Base-by-base conservation (phyloP, 2,888 invertebrate genomes). In the Eristalinus aeneus region DNA sequence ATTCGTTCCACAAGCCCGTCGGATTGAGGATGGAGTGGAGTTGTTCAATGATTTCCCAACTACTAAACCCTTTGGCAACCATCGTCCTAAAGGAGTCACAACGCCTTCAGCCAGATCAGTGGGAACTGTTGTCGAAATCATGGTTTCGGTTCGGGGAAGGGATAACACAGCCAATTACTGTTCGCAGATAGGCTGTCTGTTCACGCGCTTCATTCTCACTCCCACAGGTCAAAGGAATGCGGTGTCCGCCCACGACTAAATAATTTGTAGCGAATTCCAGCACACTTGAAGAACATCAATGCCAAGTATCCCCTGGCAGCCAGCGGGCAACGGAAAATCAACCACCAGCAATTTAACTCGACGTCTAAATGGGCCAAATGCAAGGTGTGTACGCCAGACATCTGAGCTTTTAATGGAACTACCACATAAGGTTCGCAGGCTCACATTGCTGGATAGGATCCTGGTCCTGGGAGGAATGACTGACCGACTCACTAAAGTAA, bases 281-380 rank as follows among this genome's bases (percentile, higher is more conserved):
- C 0, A 36, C 23, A 12, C 69, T 63, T 73, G 72, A 46, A 72
- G 72, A 11, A 69, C 63, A 56, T 76, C 76, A 11, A 76, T 20
- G 31, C 69, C 68, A 20, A 69, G 63, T n/a, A 69, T 76, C 22
- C 76, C 69, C 20, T 77, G 31, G 36, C 77, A 77, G 27, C 77
- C 65, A 36, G 63, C 11, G 27, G 68, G 34, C n/a, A 69, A n/a
- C n/a, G n/a, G n/a, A n/a, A n/a, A n/a, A n/a, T n/a, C n/a, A n/a
- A n/a, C n/a, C n/a, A n/a, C n/a, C n/a, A n/a, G n/a, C n/a, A n/a
- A n/a, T n/a, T n/a, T n/a, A n/a, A n/a, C n/a, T n/a, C n/a, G n/a
- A n/a, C n/a, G n/a, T n/a, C n/a, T n/a, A n/a, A n/a, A n/a, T n/a
- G n/a, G n/a, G n/a, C n/a, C n/a, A n/a, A n/a, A n/a, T n/a, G n/a